phyloP scores from a whole-genome alignment of 2,888 invertebrate genomes.

The Tachina fera region DNA sequence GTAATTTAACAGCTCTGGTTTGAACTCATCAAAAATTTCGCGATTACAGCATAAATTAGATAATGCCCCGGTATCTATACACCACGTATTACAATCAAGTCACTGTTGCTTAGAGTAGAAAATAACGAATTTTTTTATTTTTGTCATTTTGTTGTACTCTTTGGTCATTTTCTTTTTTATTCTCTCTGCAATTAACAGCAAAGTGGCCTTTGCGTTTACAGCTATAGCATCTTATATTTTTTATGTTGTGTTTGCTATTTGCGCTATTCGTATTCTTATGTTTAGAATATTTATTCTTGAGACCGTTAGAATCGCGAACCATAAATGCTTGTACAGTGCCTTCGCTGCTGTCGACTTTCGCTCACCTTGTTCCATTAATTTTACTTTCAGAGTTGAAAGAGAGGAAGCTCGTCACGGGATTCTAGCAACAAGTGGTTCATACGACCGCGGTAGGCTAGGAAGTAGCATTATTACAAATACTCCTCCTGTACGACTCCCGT shows the following conservation, averaged over 20 bases:
- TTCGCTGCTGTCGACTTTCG: conserved; percentile 33
- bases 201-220: conserved; percentile 61
- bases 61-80: conserved; percentile 57
- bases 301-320: background rate
- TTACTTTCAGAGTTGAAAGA: conserved; percentile 58
- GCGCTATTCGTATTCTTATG: background rate
- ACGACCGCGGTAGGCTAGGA: conserved; percentile 60
- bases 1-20: conserved; percentile 47
- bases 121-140: conserved; percentile 29
- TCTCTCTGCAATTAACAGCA: conserved; percentile 59
- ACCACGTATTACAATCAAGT: conserved; percentile 29
- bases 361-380: conserved; percentile 56
- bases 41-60: conserved; percentile 58
- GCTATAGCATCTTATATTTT: conserved; percentile 54
- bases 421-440: conserved; percentile 63
- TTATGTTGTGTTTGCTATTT: conserved; percentile 6
- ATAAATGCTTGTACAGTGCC: too few relatives aligned
- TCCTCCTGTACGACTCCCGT: background rate
- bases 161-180: conserved; percentile 18
- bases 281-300: background rate
- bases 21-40: conserved; percentile 36
- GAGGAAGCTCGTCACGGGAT: conserved; percentile 57
- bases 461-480: conserved; percentile 50
- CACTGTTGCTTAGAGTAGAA: conserved; percentile 17
- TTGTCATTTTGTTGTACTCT: background rate